Base-by-base conservation (phyloP, 2,113 vertebrate species). In the Thermophis baileyi region DNA sequence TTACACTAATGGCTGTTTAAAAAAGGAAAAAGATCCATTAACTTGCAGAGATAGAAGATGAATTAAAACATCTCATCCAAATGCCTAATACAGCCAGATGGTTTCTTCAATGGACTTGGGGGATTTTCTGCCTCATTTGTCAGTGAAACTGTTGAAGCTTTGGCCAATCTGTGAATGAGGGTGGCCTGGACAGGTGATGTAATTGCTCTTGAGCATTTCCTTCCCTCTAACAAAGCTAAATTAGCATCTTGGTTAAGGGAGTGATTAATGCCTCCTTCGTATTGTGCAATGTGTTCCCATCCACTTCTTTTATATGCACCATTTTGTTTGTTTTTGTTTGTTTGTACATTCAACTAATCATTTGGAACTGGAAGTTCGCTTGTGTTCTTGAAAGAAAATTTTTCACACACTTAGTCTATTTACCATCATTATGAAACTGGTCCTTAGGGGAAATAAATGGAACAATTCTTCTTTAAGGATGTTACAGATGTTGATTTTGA, bases 381-480 rank as follows among this genome's bases (percentile, higher is more conserved):
- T 81, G 35, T 44, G 35, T 81, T 22, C 35, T 24, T 44, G 7
- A 81, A 44, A 81, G 20, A 40, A 81, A 81, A 0, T 3, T 22
- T 40, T 40, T 81, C 16, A 22, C 18, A 81, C 18, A 40, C 6
- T 81, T 40, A 81, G 44, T 81, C 35, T 81, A 81, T 81, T 81
- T 81, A 40, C 74, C 74, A 81, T 81, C 18, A 22, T 81, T 40
- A 40, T 9, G 18, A 9, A 81, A 3, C 35, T 81, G 74, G 35
- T 44, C 35, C 69, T 40, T 81, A 22, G 35, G 7, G 35, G 18
- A 44, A 44, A 44, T 81, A 44, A 44, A 44, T 22, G 69, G 6
- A 57, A 91, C 88, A 53, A 30, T 94, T 92, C 94, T 94, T 60
- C 94, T 95, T 92, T 95, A 89, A 92, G 95, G 91, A 81, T 87